These are phyloP conservation scores for Argentina silus DNA, from an alignment of 2,797 vertebrate genomes.

Conservation along the genomic window DNA sequence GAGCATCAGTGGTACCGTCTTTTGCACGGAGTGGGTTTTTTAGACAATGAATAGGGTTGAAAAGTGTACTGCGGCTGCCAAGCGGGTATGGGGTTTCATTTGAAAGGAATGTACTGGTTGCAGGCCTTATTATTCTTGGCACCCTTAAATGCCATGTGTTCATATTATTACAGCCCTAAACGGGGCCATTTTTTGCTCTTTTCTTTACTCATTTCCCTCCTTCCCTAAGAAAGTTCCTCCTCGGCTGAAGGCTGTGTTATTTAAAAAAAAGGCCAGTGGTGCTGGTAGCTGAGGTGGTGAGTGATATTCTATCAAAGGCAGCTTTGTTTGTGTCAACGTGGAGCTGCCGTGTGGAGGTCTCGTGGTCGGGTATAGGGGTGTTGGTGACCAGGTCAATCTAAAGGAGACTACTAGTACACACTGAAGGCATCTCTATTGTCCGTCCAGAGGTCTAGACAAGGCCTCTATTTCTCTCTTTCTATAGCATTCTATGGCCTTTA, in stretches of 20 bases:
- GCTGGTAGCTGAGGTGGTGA: slow-evolving; percentile 51
- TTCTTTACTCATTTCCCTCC: slow-evolving; percentile 51
- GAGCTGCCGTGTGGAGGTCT: slow-evolving; percentile 63
- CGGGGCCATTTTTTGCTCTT: slow-evolving; percentile 57
- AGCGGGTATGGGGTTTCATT: slow-evolving; percentile 79
- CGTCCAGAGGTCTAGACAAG: slow-evolving; percentile 13
- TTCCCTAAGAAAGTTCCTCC: slow-evolving; percentile 35
- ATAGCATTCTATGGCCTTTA: no score
- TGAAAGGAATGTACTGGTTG: slow-evolving; percentile 81
- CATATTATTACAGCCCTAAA: slow-evolving; percentile 79
- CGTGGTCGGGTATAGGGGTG: slow-evolving; percentile 64
- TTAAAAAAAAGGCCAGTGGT: slow-evolving; percentile 64
- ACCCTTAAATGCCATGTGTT: slow-evolving; percentile 75
- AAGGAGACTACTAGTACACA: slow-evolving; percentile 17
- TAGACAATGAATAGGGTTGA: slow-evolving; percentile 68
- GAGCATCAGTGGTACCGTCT: background rate
- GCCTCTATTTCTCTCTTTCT: background rate
- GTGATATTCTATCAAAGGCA: slow-evolving; percentile 76
- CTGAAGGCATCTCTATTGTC: slow-evolving; percentile 18
- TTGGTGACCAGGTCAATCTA: slow-evolving; percentile 31
- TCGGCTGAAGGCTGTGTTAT: slow-evolving; percentile 64
- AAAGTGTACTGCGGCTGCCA: slow-evolving; percentile 71
- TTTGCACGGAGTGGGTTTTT: slow-evolving; percentile 22
- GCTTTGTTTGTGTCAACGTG: slow-evolving; percentile 69
- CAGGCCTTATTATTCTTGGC: slow-evolving; percentile 83